Conservation (phyloP, 2,888 invertebrate genomes). For the Nephrotoma guestfalica region DNA sequence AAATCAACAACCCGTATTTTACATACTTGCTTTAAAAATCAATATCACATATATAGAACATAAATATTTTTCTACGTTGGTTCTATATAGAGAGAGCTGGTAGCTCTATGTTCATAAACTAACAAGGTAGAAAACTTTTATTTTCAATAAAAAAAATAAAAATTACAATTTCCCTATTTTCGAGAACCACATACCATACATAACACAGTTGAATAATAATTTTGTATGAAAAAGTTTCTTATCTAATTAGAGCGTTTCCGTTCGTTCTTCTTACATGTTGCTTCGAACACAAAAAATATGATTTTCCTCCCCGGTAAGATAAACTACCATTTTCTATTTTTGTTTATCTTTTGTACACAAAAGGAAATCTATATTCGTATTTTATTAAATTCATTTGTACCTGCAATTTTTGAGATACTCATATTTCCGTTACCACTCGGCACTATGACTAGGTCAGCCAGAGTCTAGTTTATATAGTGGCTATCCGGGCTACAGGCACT, state of each 20-base stretch:
- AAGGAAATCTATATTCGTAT: background rate
- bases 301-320: background rate
- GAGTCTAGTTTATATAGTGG: no score
- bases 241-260: background rate
- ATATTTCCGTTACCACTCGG: no score
- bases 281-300: background rate
- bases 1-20: background rate
- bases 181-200: background rate
- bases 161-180: no score
- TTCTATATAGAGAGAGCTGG: background rate
- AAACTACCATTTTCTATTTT: background rate
- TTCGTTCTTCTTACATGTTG: background rate
- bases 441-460: no score
- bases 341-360: background rate
- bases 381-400: background rate
- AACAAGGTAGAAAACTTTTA: background rate
- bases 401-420: background rate
- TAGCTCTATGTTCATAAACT: background rate
- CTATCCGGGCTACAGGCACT: no score
- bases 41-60: background rate
- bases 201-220: background rate
- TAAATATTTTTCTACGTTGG: background rate
- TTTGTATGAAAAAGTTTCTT: background rate
- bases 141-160: background rate
- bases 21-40: background rate